Evolutionary conservation across 2,797 vertebrate genomes (phyloP).

Genomic region (Anabacerthia variegaticeps): DNA sequence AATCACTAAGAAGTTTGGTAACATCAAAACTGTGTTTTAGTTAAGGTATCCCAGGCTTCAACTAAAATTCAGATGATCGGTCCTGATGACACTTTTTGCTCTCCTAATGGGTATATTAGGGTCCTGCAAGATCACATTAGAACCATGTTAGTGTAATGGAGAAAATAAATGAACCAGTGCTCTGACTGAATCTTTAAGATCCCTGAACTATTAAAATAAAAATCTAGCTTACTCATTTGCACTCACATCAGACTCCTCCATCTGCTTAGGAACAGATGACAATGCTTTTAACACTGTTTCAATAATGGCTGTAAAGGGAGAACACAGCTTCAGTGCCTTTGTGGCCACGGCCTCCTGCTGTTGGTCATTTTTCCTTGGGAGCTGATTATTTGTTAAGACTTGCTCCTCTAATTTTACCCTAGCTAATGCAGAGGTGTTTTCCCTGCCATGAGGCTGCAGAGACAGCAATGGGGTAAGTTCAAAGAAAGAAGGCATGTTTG

Average conservation of each 20-base stretch:
- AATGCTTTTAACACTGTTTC: background rate
- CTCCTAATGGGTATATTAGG: rapidly evolving
- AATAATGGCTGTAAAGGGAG: background rate
- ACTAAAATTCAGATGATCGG: background rate
- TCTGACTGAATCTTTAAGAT: background rate
- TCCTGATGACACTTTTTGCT: background rate
- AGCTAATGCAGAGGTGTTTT: background rate
- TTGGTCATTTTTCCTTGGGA: background rate
- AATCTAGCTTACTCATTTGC: background rate
- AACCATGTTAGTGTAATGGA: background rate
- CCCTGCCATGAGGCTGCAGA: background rate
- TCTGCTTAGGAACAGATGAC: background rate
- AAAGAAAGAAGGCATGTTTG: background rate
- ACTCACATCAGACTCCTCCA: background rate
- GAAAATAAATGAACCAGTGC: background rate
- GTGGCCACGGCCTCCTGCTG: background rate
- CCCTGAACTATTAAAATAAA: background rate
- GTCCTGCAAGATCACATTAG: background rate
- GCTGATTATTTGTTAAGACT: background rate
- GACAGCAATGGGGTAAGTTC: background rate
- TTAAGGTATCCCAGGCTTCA: background rate
- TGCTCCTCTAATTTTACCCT: background rate
- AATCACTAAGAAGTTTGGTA: background rate
- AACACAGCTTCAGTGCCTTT: background rate
- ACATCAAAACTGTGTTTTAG: background rate